Conservation (phyloP, 2,113 vertebrate genomes). For the Eulacestoma nigropectus region DNA sequence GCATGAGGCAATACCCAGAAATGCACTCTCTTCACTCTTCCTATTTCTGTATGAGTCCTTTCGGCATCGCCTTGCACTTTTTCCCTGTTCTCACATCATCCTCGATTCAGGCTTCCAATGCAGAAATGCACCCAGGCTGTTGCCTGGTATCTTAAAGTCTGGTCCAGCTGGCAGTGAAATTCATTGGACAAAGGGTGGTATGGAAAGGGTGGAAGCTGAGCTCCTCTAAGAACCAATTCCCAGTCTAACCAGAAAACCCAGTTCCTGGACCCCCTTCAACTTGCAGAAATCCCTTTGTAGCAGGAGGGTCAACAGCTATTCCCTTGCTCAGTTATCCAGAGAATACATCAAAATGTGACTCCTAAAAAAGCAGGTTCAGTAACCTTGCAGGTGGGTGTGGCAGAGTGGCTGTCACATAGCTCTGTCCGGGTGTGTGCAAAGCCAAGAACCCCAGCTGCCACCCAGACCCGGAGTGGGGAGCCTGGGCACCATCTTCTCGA, state of each 20-base stretch:
- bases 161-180: not conserved
- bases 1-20: not conserved
- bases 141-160: not conserved
- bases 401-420: not conserved
- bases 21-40: not conserved
- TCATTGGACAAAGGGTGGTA: not conserved
- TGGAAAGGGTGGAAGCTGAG: not conserved
- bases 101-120: not conserved
- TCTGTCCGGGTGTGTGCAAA: not conserved
- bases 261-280: not conserved
- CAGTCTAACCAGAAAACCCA: not conserved
- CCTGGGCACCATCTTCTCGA: rapidly evolving
- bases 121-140: not conserved
- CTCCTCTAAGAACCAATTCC: not conserved
- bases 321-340: not conserved
- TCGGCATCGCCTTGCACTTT: not conserved
- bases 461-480: not conserved
- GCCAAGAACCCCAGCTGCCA: not conserved
- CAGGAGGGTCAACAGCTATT: not conserved
- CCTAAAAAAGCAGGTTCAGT: not conserved
- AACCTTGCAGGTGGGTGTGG: not conserved
- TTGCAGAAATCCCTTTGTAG: not conserved
- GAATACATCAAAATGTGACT: not conserved
- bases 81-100: not conserved
- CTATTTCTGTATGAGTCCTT: not conserved